These are phyloP conservation scores for Drosophila nebulosa DNA, from an alignment of 1,140 invertebrate genomes.

Conservation along the genomic window DNA sequence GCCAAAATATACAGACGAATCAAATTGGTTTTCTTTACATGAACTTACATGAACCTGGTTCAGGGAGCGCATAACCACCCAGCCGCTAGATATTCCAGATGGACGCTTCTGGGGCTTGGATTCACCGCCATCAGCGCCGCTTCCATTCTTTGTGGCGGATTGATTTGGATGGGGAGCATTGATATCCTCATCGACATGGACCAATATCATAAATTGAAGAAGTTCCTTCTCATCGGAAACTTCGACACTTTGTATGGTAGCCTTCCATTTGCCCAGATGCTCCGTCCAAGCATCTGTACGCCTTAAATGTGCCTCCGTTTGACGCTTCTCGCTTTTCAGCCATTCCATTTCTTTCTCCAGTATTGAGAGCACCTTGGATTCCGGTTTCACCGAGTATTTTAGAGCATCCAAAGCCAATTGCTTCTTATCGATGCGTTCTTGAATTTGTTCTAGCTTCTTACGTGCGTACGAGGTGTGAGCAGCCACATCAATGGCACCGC, in stretches of 20 bases:
- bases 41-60: slow-evolving; percentile 87
- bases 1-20: background rate
- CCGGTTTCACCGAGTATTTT: slow-evolving; percentile 87
- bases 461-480: slow-evolving; percentile 92
- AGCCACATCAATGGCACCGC: slow-evolving; percentile 84
- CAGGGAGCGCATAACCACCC: slow-evolving; percentile 91
- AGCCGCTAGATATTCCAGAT: slow-evolving; percentile 88
- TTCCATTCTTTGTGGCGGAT: slow-evolving; percentile 34
- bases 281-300: slow-evolving; percentile 94
- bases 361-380: slow-evolving; percentile 88
- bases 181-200: slow-evolving; percentile 86
- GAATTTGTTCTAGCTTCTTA: slow-evolving; percentile 89
- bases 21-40: background rate
- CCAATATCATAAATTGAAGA: slow-evolving; percentile 90
- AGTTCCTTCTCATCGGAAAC: slow-evolving; percentile 90
- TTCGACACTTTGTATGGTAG: slow-evolving; percentile 90
- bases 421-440: slow-evolving; percentile 90
- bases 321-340: slow-evolving; percentile 88
- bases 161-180: slow-evolving; percentile 68
- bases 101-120: slow-evolving; percentile 80
- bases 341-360: slow-evolving; percentile 91
- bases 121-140: slow-evolving; percentile 3
- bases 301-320: slow-evolving; percentile 91
- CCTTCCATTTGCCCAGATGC: slow-evolving; percentile 92
- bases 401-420: slow-evolving; percentile 90